These are phyloP conservation scores for Poeciliopsis gracilis DNA, from an alignment of 2,797 vertebrate species.

Conservation along the genomic window DNA sequence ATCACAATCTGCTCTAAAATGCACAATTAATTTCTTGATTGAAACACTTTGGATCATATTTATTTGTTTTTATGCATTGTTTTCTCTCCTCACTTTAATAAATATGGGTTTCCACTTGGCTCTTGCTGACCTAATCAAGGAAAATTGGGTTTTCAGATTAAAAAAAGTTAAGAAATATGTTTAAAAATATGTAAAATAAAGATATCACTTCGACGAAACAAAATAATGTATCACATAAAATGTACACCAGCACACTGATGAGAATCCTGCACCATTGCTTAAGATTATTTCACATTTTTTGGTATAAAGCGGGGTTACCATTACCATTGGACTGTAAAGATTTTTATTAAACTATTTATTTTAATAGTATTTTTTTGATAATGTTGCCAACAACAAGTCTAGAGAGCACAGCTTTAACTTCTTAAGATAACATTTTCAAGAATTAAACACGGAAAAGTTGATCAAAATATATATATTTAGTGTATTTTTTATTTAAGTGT, in stretches of 20 bases:
- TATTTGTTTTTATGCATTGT: background rate
- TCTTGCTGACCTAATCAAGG: background rate
- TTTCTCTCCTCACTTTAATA: background rate
- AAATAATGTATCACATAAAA: conserved; percentile 42
- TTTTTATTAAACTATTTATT: background rate
- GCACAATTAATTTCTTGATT: background rate
- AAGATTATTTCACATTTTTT: conserved; percentile 62
- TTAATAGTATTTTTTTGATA: too few species aligned
- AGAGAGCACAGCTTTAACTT: background rate
- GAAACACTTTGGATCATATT: background rate
- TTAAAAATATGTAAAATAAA: conserved; percentile 71
- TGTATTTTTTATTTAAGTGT: background rate
- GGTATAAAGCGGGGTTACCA: conserved; percentile 31
- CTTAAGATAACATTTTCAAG: background rate
- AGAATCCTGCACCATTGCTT: conserved; percentile 51
- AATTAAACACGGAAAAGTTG: background rate
- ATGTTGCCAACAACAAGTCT: background rate
- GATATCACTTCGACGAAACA: conserved; percentile 55
- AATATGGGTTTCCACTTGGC: background rate
- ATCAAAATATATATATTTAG: background rate
- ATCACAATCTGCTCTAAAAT: background rate
- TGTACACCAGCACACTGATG: conserved; percentile 45
- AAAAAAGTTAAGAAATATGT: background rate
- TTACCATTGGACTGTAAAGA: background rate
- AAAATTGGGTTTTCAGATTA: background rate